Evolutionary conservation across 2,113 vertebrate genomes (phyloP), one percentile per base, ranked within the genome.

Genomic region (Lates calcarifer): DNA sequence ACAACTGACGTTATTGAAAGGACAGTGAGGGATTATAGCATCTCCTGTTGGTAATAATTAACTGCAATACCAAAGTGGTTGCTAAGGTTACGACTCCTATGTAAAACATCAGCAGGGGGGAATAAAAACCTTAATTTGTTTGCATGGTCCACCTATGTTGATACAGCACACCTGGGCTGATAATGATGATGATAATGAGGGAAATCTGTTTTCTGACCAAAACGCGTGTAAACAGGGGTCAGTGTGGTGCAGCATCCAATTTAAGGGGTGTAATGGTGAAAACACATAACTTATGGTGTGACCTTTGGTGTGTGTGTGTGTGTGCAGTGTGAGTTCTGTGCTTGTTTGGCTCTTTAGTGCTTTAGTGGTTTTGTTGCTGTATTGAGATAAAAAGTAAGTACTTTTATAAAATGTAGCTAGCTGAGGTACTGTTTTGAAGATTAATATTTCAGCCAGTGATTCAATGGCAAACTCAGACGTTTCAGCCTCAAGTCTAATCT

Each of bases 31-130:
- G 4, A 41, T 22, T 17, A 20, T 2, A 31, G 35, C 56, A 49
- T 75, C 64, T 43, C 10, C 5, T 10, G 5, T 5, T 68, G 72
- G 10, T 24, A 85, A 87, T 83, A 63, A 87, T 80, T 74, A 82
- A 89, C 78, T 6, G 5, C 45, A 57, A 31, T 1, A n/a, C 7
- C 26, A 12, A 20, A 49, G 49, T 47, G 57, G 58, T 18, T 74
- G 75, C 28, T 74, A n/a, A 56, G 60, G 13, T 26, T 28, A 12
- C 56, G 15, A 17, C 14, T 65, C 24, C 12, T 1, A 1, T 11
- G 39, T 63, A 26, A 66, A 79, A 47, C 24, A 37, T 2, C 14
- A n/a, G 41, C 35, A 61, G 51, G 55, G 5, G 5, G n/a, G 18
- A 45, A 69, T 13, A 53, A 70, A 73, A 55, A 33, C 45, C 22